Evolutionary conservation across 2,888 invertebrate genomes (phyloP), one percentile per base, ranked within the genome.

Genomic region (Drosophila nr. perissopoda): DNA sequence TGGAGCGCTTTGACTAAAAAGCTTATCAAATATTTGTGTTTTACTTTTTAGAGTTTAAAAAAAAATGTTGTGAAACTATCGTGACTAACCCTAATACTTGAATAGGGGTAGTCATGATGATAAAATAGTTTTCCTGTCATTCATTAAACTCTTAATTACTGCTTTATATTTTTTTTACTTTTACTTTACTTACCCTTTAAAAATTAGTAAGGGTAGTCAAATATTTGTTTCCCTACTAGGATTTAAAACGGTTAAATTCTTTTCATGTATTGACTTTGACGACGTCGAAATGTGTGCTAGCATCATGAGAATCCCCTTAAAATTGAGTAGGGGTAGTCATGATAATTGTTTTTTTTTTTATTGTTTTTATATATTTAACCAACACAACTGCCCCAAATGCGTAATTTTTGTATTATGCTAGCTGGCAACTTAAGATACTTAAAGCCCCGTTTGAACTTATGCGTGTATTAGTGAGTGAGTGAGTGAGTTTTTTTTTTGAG

Each of bases 371-470:
- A 4, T 53, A 21, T 53, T 53, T 13, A 21, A 13, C 13, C 34
- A 52, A 42, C 61, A 10, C 38, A 64, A 78, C 62, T 68, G 57
- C 72, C 65, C 78, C 72, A 38, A 40, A 56, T 68, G 65, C 52
- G 56, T 57, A 72, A 52, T 67, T 65, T 63, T 61, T 69, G 67
- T 63, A 83, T 86, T 85, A 83, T 83, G 80, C 85, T 85, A 88
- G 86, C 88, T 88, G 83, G 85, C 85, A 85, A 85, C 85, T 83
- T 83, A 85, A 85, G 66, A 85, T 85, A 88, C 63, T 88, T 85
- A 88, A 85, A 85, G 88, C 88, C 85, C 86, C 80, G 78, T 85
- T 85, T 85, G 87, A 85, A 85, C 85, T 85, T 79, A 87, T 83
- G 85, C 85, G 79, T 87, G 82, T 87, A 85, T 87, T 81, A 76